Evolutionary conservation across 2,797 vertebrate genomes (phyloP).

Genomic region (Cyprinodon diabolis): DNA sequence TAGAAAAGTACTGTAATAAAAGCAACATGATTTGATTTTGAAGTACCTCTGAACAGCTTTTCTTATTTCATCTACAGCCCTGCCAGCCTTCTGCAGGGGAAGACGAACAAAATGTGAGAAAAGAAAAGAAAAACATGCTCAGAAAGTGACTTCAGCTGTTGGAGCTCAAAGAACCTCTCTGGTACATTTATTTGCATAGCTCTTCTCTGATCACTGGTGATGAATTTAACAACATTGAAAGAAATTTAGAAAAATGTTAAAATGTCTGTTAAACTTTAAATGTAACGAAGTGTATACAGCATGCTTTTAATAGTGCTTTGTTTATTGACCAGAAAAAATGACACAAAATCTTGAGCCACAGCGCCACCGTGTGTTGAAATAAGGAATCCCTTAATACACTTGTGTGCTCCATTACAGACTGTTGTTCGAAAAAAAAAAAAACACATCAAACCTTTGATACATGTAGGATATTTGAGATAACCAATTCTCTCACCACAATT

Average conservation of each 20-base stretch:
- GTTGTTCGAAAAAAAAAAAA: not conserved
- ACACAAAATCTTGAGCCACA: conserved; percentile 54
- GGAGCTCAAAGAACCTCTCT: conserved; percentile 16
- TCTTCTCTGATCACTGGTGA: not conserved
- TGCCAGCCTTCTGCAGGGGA: conserved; percentile 2
- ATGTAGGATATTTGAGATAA: not conserved
- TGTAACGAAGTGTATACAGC: conserved; percentile 6
- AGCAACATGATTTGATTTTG: conserved; percentile 15
- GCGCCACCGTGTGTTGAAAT: conserved; percentile 59
- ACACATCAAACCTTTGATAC: not conserved
- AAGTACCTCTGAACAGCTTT: not conserved
- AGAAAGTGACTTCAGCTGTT: conserved; percentile 21
- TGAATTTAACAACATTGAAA: not conserved
- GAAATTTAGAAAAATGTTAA: conserved; percentile 11
- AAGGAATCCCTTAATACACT: not conserved
- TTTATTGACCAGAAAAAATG: conserved; percentile 1
- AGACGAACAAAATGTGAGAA: conserved; percentile 23
- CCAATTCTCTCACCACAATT: not conserved
- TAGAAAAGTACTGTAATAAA: conserved; percentile 24
- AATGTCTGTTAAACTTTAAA: conserved; percentile 30
- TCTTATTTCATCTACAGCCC: conserved; percentile 17
- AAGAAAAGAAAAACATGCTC: conserved; percentile 38
- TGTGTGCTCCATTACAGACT: not conserved
- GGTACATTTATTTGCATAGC: conserved; percentile 1
- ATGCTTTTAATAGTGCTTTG: not conserved